Conservation (phyloP, 2,888 invertebrate species). For the Melipona bicolor region DNA sequence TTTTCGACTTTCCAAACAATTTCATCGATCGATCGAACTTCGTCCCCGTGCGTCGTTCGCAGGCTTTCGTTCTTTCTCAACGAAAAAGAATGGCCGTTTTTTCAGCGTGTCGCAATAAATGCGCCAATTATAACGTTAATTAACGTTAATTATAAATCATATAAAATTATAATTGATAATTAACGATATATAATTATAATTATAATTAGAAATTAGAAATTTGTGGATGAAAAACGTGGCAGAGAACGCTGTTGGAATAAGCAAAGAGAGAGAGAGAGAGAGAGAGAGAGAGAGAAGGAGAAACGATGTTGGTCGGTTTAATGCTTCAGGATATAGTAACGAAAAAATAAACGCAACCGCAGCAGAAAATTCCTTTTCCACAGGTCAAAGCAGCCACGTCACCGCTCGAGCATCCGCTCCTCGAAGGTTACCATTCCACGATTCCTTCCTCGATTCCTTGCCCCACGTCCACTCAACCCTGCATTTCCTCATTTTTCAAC, state of each 20-base stretch:
- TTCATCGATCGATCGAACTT: no score
- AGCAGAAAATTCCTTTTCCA: slow-evolving; percentile 12
- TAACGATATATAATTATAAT: no score
- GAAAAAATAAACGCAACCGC: neutral
- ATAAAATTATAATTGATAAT: no score
- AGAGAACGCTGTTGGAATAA: neutral
- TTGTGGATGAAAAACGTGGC: neutral
- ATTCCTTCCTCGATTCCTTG: slow-evolving; percentile 9
- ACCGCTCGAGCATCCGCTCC: slow-evolving; percentile 14
- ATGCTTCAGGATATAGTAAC: neutral
- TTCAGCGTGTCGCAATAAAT: no score
- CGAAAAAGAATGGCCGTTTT: no score
- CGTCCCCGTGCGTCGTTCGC: no score
- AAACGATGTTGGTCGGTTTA: neutral
- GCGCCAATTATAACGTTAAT: no score
- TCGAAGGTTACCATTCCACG: slow-evolving; percentile 25
- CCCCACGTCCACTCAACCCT: slow-evolving; percentile 11
- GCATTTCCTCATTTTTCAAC: slow-evolving; percentile 27
- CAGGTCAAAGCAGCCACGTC: slow-evolving; percentile 23
- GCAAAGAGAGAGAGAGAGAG: neutral
- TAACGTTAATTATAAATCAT: no score
- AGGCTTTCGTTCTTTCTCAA: no score
- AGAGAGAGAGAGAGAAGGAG: neutral
- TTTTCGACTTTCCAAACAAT: neutral
- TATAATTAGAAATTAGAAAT: neutral